phyloP scores from a whole-genome alignment of 2,888 invertebrate species.

The Mythimna ferrago region DNA sequence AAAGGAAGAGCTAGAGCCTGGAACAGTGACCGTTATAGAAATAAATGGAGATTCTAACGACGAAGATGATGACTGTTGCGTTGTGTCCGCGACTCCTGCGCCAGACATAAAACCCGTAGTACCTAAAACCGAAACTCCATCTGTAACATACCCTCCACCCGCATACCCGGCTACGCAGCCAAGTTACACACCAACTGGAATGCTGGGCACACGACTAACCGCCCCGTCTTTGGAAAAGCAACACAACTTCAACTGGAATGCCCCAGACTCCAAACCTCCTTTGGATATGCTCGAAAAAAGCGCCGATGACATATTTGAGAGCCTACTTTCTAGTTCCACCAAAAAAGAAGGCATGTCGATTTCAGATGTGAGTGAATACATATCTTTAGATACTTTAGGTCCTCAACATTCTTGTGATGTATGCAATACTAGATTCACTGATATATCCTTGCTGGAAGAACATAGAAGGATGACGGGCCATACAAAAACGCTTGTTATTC shows the following conservation, averaged over 20 bases:
- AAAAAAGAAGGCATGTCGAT: conserved; percentile 82
- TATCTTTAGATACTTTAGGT: conserved; percentile 92
- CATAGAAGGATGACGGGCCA: conserved; percentile 90
- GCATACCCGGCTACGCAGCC: conserved; percentile 73
- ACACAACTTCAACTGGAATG: conserved; percentile 88
- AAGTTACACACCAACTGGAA: conserved; percentile 60
- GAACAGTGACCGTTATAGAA: conserved; percentile 81
- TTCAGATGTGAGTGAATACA: conserved; percentile 91
- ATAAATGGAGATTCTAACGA: conserved; percentile 88
- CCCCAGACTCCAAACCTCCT: conserved; percentile 85
- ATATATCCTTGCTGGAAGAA: conserved; percentile 88
- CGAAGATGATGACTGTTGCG: conserved; percentile 88
- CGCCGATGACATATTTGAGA: conserved; percentile 87
- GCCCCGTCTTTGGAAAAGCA: conserved; percentile 83
- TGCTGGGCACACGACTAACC: conserved; percentile 69
- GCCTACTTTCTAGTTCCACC: conserved; percentile 81
- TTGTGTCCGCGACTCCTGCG: conserved; percentile 86
- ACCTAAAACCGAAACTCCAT: conserved; percentile 80
- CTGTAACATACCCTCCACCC: conserved; percentile 72
- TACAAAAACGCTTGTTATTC: conserved; percentile 81
- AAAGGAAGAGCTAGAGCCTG: conserved; percentile 81
- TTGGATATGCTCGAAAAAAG: conserved; percentile 85
- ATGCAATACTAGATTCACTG: conserved; percentile 91
- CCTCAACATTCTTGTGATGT: conserved; percentile 91
- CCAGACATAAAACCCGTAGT: conserved; percentile 84